Base-by-base conservation (phyloP, 1,140 invertebrate species). In the Bombus vancouverensis region DNA sequence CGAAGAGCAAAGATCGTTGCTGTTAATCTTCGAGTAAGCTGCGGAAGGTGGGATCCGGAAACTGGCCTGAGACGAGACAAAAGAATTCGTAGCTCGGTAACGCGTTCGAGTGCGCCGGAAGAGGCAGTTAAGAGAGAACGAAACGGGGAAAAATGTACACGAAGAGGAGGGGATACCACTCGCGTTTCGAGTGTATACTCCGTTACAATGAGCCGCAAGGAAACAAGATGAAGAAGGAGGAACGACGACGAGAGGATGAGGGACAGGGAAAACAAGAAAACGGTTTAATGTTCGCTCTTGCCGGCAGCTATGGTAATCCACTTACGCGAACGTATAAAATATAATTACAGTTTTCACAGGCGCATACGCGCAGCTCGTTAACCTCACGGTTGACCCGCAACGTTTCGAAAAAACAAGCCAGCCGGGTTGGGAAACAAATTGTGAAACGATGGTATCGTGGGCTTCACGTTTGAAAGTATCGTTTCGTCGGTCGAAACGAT, bases 191-290 rank as follows among this genome's bases (percentile, higher is more conserved):
- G 79, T 75, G 53, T 65, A 72, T 75, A 86, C 59, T 86, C 79
- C 72, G 84, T 81, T 86, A 75, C 78, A 86, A 82, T 59, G 84
- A 82, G 84, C 59, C 44, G 32, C 32, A n/a, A 37, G 39, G 66
- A 62, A 62, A 59, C 25, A 44, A 44, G 53, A 66, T 32, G 32
- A 22, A 47, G 68, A 53, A 68, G 28, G 2, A 18, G 13, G 25
- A 57, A n/a, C 12, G 8, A 39, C 22, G 37, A 59, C 37, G 28
- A 59, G 59, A 15, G 10, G 62, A n/a, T 32, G n/a, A 44, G 39
- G 28, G 18, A 34, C 4, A n/a, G 34, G n/a, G 32, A 42, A 32
- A 65, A 76, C 66, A 71, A 83, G 80, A 62, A 77, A 65, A 74
- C 68, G 73, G 70, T 39, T 82, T 82, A 86, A 68, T 34, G 62